A percentile compares a stretch with the other conserved stretches of the same genome.
These are phyloP conservation scores for Setipinna tenuifilis DNA, from an alignment of 2,797 vertebrate species.

Conservation along the genomic window DNA sequence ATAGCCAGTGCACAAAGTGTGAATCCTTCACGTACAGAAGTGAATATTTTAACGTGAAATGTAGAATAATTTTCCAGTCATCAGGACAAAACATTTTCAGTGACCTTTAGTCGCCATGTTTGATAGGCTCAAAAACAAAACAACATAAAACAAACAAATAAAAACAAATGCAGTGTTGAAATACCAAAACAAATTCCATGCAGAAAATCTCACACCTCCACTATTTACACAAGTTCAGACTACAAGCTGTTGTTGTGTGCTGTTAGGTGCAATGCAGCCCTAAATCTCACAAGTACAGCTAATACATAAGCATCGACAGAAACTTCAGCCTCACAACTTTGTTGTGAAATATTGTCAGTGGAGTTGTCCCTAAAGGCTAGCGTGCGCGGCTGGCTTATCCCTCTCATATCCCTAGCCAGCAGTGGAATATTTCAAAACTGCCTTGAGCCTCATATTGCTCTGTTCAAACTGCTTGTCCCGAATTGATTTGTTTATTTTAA, in stretches of 20 bases:
- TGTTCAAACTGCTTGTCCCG: background rate
- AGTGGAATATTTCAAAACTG: conserved; percentile 13
- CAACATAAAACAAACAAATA: too few relatives aligned
- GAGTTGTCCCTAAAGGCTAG: background rate
- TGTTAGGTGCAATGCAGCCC: background rate
- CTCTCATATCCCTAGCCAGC: background rate
- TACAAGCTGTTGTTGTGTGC: background rate
- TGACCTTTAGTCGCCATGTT: too few relatives aligned
- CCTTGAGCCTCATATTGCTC: background rate
- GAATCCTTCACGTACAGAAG: too few relatives aligned
- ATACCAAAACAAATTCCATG: too few relatives aligned
- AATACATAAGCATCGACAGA: background rate
- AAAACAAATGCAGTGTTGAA: too few relatives aligned
- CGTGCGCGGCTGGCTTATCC: background rate
- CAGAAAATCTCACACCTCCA: background rate
- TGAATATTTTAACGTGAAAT: too few relatives aligned
- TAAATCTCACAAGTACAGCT: background rate
- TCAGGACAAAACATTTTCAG: too few relatives aligned
- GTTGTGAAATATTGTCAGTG: conserved; percentile 8
- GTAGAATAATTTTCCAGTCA: too few relatives aligned
- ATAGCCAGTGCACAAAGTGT: too few relatives aligned
- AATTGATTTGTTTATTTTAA: conserved; percentile 28
- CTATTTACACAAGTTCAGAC: background rate
- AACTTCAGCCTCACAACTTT: background rate
- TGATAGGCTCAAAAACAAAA: too few relatives aligned